These are phyloP conservation scores for Trichomycterus rosablanca DNA, from an alignment of 2,113 vertebrate species.

Conservation along the genomic window DNA sequence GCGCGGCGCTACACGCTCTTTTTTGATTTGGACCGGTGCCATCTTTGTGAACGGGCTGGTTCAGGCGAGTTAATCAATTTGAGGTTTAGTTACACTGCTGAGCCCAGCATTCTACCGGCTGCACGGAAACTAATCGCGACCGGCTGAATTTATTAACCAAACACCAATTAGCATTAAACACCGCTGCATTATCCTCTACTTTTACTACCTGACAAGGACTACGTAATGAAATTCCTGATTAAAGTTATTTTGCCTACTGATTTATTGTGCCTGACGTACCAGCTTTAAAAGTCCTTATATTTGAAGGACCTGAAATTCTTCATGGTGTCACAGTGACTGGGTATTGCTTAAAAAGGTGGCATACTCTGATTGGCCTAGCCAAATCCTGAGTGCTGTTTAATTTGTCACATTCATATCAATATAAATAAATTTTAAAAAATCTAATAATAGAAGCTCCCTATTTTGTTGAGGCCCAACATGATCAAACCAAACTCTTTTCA, in stretches of 20 bases:
- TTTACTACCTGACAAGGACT: conserved; percentile 99
- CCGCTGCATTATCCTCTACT: conserved; percentile 94
- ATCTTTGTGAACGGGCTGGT: conserved; percentile 99
- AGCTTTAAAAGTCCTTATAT: too few relatives aligned
- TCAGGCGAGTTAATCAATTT: conserved; percentile 99
- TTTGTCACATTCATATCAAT: too few relatives aligned
- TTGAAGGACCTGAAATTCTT: too few relatives aligned
- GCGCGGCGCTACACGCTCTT: conserved; percentile 74
- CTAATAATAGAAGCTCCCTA: too few relatives aligned
- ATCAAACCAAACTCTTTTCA: too few relatives aligned
- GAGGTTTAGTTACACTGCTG: conserved; percentile 99
- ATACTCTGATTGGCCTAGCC: too few relatives aligned
- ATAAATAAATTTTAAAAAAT: too few relatives aligned
- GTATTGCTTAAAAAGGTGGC: too few relatives aligned
- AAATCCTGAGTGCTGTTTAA: too few relatives aligned
- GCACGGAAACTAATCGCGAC: conserved; percentile 97
- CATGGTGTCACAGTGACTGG: too few relatives aligned
- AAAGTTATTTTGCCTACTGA: conserved; percentile 88
- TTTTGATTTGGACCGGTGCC: conserved; percentile 96
- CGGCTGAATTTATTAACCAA: conserved; percentile 99
- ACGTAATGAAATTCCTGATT: conserved; percentile 99
- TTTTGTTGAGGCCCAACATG: too few relatives aligned
- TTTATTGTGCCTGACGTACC: conserved; percentile 84
- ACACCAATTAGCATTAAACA: conserved; percentile 99
- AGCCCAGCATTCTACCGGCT: conserved; percentile 98